phyloP scores from a whole-genome alignment of 2,113 vertebrate genomes.

The Electrona antarctica region DNA sequence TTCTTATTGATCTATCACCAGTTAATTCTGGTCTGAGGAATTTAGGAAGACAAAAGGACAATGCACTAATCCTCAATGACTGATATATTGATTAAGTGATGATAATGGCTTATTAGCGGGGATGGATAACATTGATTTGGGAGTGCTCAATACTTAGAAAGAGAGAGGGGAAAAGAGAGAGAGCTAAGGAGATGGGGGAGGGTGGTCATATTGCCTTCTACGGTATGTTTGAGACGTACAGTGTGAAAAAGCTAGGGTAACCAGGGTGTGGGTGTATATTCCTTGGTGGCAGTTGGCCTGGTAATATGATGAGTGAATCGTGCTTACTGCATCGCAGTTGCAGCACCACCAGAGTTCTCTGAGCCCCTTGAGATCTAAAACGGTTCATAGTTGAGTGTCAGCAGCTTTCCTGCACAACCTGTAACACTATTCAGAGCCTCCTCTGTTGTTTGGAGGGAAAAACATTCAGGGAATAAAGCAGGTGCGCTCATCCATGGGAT shows the following conservation, averaged over 20 bases:
- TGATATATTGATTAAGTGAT: slow-evolving; percentile 16
- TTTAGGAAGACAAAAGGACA: background rate
- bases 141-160: background rate
- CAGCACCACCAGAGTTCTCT: slow-evolving; percentile 25
- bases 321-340: slow-evolving; percentile 24
- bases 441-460: slow-evolving; percentile 4
- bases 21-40: slow-evolving; percentile 1
- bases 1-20: background rate
- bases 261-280: slow-evolving; percentile 65
- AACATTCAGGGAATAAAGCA: slow-evolving; percentile 27
- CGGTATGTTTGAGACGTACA: slow-evolving; percentile 27
- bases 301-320: slow-evolving; percentile 56
- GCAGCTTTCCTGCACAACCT: slow-evolving; percentile 31
- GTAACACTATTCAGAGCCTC: slow-evolving; percentile 32
- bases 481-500: slow-evolving; percentile 30
- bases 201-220: slow-evolving; percentile 25
- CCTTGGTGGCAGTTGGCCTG: slow-evolving; percentile 40
- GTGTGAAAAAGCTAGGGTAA: slow-evolving; percentile 33
- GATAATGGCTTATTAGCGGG: slow-evolving; percentile 6
- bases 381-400: slow-evolving; percentile 35
- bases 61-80: background rate
- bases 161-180: background rate
- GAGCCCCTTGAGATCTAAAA: slow-evolving; percentile 40
- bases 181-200: background rate
- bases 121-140: slow-evolving; percentile 1